Conservation (phyloP, 2,888 invertebrate genomes). For the Julus scandinavius region DNA sequence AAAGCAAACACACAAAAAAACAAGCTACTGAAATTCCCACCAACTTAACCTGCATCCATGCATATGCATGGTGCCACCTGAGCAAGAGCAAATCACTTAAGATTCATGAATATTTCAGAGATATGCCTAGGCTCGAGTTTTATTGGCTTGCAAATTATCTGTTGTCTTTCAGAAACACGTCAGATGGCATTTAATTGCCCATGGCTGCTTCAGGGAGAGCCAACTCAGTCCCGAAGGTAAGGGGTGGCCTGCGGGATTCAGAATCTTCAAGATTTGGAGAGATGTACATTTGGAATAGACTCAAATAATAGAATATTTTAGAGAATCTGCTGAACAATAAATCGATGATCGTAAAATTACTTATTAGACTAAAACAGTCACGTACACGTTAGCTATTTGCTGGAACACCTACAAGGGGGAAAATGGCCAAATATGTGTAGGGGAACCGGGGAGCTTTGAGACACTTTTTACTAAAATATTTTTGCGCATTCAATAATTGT, state of each 20-base stretch:
- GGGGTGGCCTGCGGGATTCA: neutral
- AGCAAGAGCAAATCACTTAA: constrained; percentile 37
- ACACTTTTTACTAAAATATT: too few species aligned
- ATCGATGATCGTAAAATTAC: too few species aligned
- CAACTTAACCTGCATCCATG: neutral
- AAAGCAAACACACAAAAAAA: constrained; percentile 20
- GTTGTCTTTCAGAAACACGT: neutral
- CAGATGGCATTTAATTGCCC: neutral
- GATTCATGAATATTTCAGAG: constrained; percentile 29
- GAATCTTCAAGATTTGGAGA: too few species aligned
- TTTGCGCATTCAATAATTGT: too few species aligned
- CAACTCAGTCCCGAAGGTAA: neutral
- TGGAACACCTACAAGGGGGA: too few species aligned
- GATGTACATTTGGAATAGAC: too few species aligned
- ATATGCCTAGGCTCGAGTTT: neutral
- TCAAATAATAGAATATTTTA: too few species aligned
- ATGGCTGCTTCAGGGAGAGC: neutral
- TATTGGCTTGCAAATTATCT: constrained; percentile 4
- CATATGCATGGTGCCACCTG: constrained; percentile 29
- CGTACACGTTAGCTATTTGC: too few species aligned
- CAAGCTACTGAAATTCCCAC: constrained; percentile 25
- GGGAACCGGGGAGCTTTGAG: too few species aligned
- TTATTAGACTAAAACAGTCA: too few species aligned
- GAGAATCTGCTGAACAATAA: too few species aligned
- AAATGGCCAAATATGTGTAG: too few species aligned